A percentile compares a stretch with the other conserved stretches of the same genome.
Conservation (phyloP, 2,888 invertebrate species). For the Calliopum simillimum region DNA sequence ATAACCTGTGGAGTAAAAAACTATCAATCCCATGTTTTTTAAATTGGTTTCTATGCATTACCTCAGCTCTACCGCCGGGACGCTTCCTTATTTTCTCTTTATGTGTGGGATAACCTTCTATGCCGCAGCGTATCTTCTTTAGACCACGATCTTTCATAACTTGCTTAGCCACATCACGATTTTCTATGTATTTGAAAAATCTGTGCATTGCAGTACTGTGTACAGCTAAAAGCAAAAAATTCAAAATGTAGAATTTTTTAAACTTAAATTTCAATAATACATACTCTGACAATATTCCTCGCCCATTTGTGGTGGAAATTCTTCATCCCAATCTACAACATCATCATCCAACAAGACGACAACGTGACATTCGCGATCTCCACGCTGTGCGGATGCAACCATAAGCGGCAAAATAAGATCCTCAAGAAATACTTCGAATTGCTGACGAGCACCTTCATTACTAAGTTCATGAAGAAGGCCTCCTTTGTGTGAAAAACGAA, state of each 20-base stretch:
- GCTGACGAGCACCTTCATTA: constrained; percentile 98
- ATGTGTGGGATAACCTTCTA: constrained; percentile 99
- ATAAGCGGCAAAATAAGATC: constrained; percentile 94
- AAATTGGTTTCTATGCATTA: constrained; percentile 61
- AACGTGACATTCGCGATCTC: constrained; percentile 98
- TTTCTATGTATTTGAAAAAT: constrained; percentile 99
- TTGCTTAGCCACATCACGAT: constrained; percentile 98
- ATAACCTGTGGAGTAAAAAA: constrained; percentile 69
- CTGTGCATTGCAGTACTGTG: constrained; percentile 95
- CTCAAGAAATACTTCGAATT: constrained; percentile 97
- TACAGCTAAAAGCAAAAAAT: constrained; percentile 73
- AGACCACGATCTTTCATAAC: constrained; percentile 98
- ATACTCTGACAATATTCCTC: constrained; percentile 97
- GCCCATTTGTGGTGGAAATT: constrained; percentile 99
- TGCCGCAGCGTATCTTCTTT: constrained; percentile 98
- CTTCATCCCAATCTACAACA: constrained; percentile 97
- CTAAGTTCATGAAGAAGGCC: constrained; percentile 97
- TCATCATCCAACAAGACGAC: constrained; percentile 97
- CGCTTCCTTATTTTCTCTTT: constrained; percentile 98
- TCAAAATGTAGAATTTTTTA: background rate
- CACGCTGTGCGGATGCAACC: constrained; percentile 93
- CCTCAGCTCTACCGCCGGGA: constrained; percentile 94
- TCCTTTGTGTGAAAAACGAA: constrained; percentile 66
- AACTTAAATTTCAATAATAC: constrained; percentile 52
- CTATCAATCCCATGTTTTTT: background rate